Conservation (phyloP, 2,888 invertebrate species). For the Callyntrura sp. region DNA sequence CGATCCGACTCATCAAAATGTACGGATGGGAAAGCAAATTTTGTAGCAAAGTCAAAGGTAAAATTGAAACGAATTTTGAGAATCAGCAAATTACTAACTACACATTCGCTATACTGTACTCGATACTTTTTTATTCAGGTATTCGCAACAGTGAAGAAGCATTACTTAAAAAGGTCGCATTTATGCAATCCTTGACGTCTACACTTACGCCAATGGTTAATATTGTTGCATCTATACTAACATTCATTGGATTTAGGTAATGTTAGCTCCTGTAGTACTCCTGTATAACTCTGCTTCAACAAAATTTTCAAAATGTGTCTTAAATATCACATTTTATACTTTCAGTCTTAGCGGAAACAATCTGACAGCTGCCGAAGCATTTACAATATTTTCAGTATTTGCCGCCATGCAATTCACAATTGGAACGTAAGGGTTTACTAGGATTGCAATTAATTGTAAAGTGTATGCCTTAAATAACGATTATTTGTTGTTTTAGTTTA, state of each 20-base stretch:
- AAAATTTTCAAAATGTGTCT: too few relatives aligned
- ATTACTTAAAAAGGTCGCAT: slow-evolving; percentile 85
- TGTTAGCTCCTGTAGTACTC: background rate
- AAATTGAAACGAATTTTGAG: too few relatives aligned
- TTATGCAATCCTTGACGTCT: slow-evolving; percentile 85
- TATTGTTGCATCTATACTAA: slow-evolving; percentile 85
- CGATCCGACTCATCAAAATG: slow-evolving; percentile 87
- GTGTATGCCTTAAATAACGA: background rate
- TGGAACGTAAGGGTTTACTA: slow-evolving; percentile 84
- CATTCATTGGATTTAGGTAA: slow-evolving; percentile 85
- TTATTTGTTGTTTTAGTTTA: slow-evolving; percentile 45
- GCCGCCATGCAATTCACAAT: slow-evolving; percentile 86
- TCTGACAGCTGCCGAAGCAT: slow-evolving; percentile 84
- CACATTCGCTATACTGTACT: too few relatives aligned
- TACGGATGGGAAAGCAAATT: slow-evolving; percentile 88
- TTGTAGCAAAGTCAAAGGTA: slow-evolving; percentile 85
- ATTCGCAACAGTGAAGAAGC: slow-evolving; percentile 85
- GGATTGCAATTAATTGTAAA: background rate
- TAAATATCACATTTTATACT: too few relatives aligned
- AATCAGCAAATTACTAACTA: too few relatives aligned
- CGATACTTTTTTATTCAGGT: slow-evolving; percentile 78
- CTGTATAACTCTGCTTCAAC: too few relatives aligned
- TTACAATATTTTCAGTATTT: slow-evolving; percentile 86
- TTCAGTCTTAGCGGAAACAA: slow-evolving; percentile 84
- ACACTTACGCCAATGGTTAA: slow-evolving; percentile 85